phyloP scores from a whole-genome alignment of 37 sponge, comb jelly and placozoan species.

The Cliona cf. orientalis region DNA sequence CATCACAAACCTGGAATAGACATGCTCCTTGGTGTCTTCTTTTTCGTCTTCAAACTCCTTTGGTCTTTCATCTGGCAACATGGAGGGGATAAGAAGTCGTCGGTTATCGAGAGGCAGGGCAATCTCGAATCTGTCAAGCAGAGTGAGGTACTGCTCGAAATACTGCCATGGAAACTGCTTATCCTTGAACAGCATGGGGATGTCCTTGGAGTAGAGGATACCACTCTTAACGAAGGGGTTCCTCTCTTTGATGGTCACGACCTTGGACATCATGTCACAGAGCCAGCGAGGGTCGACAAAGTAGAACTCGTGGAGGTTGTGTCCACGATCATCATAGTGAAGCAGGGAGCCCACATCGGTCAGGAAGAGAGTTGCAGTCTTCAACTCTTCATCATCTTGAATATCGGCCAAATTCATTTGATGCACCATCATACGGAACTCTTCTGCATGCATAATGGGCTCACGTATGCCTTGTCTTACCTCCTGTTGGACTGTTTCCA shows the following conservation, averaged over 20 bases:
- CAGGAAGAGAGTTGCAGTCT: constrained; percentile 84
- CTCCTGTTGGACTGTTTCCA: constrained; percentile 69
- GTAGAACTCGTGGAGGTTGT: constrained; percentile 82
- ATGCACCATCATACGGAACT: constrained; percentile 74
- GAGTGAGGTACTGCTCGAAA: constrained; percentile 78
- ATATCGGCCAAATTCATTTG: constrained; percentile 73
- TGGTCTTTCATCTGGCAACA: constrained; percentile 74
- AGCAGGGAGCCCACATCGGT: constrained; percentile 87
- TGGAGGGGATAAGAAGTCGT: constrained; percentile 84
- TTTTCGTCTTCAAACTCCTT: neutral
- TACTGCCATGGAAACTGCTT: constrained; percentile 80
- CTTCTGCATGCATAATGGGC: constrained; percentile 80
- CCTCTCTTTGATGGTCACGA: constrained; percentile 80
- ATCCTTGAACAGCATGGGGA: constrained; percentile 73
- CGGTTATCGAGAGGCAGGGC: constrained; percentile 84
- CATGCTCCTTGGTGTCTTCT: neutral
- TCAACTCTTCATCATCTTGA: constrained; percentile 76
- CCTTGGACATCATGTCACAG: constrained; percentile 88
- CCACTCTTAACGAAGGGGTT: constrained; percentile 85
- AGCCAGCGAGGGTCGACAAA: constrained; percentile 94
- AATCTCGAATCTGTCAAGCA: constrained; percentile 89
- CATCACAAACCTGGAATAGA: constrained; percentile 57
- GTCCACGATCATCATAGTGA: constrained; percentile 86
- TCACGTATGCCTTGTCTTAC: constrained; percentile 43
- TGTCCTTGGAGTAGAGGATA: constrained; percentile 53